These are phyloP conservation scores for Hirtodrosophila confusa DNA, from an alignment of 2,888 invertebrate species.

Conservation along the genomic window DNA sequence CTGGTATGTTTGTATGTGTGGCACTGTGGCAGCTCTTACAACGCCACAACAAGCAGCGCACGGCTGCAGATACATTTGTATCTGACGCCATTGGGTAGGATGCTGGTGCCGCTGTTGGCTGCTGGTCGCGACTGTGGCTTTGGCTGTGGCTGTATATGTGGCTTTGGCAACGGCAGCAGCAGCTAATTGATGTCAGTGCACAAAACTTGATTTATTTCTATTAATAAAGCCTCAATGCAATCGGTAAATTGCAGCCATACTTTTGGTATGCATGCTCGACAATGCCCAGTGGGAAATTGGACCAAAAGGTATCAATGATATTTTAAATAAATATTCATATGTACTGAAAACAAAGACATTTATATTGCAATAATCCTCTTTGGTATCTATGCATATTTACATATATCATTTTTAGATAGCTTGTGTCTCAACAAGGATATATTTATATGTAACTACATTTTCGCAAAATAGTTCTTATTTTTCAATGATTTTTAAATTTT, in stretches of 20 bases:
- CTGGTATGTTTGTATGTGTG: slow-evolving; percentile 18
- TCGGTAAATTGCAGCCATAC: not conserved
- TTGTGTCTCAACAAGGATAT: too few species aligned
- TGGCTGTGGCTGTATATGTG: slow-evolving; percentile 4
- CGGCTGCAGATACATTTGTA: slow-evolving; percentile 68
- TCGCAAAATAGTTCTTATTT: too few species aligned
- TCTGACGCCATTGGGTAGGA: slow-evolving; percentile 63
- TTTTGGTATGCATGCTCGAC: slow-evolving; percentile 20
- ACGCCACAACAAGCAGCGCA: slow-evolving; percentile 33
- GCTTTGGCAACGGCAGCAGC: slow-evolving; percentile 45
- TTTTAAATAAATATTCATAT: too few species aligned
- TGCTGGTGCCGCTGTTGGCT: slow-evolving; percentile 17
- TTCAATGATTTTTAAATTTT: too few species aligned
- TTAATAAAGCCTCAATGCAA: slow-evolving; percentile 71
- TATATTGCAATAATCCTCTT: too few species aligned
- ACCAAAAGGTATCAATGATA: not conserved
- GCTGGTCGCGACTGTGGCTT: slow-evolving; percentile 14
- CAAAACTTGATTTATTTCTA: slow-evolving; percentile 80
- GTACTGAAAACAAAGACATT: too few species aligned
- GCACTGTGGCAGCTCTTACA: slow-evolving; percentile 33
- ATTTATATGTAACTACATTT: too few species aligned
- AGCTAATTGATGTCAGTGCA: slow-evolving; percentile 79
- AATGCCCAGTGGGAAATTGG: slow-evolving; percentile 42
- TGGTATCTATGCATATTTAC: too few species aligned
- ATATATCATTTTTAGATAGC: too few species aligned